Percentiles rank a stretch among this genome's conserved stretches.
These are phyloP conservation scores for Phaedon cochleariae DNA, from an alignment of 2,888 invertebrate genomes.

Conservation along the genomic window DNA sequence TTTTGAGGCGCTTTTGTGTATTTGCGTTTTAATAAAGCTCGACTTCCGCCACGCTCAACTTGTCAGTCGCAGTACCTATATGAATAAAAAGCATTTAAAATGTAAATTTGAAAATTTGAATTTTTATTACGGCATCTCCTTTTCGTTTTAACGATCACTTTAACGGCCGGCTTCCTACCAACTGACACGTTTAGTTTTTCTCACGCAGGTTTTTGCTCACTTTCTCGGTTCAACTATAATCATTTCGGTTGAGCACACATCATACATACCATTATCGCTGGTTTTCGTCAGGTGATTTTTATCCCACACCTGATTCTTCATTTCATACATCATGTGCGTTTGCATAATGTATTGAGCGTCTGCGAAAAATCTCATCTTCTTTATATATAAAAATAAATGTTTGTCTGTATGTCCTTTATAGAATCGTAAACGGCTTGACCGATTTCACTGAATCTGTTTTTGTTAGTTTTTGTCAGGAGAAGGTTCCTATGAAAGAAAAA, in stretches of 20 bases:
- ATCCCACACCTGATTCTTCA: background rate
- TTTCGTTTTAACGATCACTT: conserved; percentile 34
- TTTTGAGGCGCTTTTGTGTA: too few species aligned
- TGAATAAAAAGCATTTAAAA: conserved; percentile 59
- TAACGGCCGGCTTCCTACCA: background rate
- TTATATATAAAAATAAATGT: too few species aligned
- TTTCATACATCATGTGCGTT: background rate
- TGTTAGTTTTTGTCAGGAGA: too few species aligned
- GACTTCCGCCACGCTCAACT: conserved; percentile 25
- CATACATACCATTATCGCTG: background rate
- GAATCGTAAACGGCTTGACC: too few species aligned
- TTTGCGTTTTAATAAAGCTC: background rate
- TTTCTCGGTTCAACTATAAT: background rate
- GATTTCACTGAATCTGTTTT: too few species aligned
- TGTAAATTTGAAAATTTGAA: conserved; percentile 61
- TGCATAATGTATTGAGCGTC: too few species aligned
- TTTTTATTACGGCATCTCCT: conserved; percentile 56
- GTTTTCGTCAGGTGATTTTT: background rate
- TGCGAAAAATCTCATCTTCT: too few species aligned
- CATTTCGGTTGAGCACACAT: background rate
- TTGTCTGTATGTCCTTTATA: too few species aligned
- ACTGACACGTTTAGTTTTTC: background rate
- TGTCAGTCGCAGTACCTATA: conserved; percentile 22
- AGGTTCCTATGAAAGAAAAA: too few species aligned
- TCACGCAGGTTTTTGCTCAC: background rate